These are phyloP conservation scores for Cinclus cinclus DNA, from an alignment of 2,113 vertebrate genomes.

Conservation along the genomic window DNA sequence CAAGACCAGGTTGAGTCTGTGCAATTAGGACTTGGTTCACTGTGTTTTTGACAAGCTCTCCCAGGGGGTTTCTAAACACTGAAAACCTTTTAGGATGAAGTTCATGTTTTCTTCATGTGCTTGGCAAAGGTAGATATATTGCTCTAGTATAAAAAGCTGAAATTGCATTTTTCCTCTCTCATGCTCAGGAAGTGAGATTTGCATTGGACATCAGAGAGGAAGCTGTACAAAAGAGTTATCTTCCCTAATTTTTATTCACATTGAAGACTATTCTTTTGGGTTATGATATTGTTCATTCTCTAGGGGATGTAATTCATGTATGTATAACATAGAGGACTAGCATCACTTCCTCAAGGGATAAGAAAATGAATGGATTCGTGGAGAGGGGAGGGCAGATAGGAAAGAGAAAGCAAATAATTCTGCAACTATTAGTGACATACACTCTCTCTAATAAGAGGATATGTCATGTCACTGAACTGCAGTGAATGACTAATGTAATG, in stretches of 20 bases:
- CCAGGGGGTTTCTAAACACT: conserved; percentile 54
- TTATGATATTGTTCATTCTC: conserved; percentile 47
- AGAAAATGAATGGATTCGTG: conserved; percentile 15
- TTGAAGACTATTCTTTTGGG: conserved; percentile 2
- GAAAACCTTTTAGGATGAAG: conserved; percentile 59
- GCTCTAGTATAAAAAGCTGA: conserved; percentile 45
- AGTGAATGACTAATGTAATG: conserved; percentile 30
- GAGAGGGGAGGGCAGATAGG: background rate
- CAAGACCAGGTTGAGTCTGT: conserved; percentile 24
- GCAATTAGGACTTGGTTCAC: conserved; percentile 48
- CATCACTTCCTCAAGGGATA: conserved; percentile 1
- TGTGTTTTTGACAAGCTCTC: conserved; percentile 58
- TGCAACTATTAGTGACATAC: background rate
- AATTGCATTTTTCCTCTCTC: conserved; percentile 53
- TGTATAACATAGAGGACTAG: background rate
- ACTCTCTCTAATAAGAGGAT: conserved; percentile 23
- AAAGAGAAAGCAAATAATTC: conserved; percentile 27
- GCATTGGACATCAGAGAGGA: background rate
- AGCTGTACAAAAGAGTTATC: conserved; percentile 23
- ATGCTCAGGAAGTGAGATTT: background rate
- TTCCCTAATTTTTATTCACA: conserved; percentile 55
- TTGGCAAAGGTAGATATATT: conserved; percentile 44
- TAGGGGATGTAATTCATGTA: conserved; percentile 3
- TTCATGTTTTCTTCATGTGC: conserved; percentile 29
- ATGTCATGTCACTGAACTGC: conserved; percentile 55